phyloP scores from a whole-genome alignment of 2,888 invertebrate genomes.

The Mantis religiosa region DNA sequence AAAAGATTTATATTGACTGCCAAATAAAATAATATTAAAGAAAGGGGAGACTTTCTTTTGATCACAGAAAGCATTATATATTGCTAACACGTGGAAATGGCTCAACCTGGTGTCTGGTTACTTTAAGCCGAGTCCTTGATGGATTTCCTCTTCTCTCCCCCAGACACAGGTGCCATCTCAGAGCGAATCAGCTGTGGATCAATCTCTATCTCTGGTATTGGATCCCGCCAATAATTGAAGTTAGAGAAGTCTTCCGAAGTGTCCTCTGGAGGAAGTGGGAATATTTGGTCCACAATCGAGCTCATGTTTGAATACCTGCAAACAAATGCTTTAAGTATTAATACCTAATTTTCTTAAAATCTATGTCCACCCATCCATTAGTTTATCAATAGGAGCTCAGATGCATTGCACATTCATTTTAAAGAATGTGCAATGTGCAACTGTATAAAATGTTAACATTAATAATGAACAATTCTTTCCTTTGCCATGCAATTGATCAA shows the following conservation, averaged over 20 bases:
- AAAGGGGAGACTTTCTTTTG: neutral
- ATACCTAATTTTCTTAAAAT: too few relatives aligned
- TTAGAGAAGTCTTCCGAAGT: constrained; percentile 71
- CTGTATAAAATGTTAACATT: too few relatives aligned
- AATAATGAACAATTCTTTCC: too few relatives aligned
- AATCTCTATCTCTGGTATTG: constrained; percentile 57
- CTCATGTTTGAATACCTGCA: constrained; percentile 90
- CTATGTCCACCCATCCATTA: too few relatives aligned
- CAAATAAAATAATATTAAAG: neutral
- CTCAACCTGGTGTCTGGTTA: neutral
- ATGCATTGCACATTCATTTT: too few relatives aligned
- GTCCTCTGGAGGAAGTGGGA: constrained; percentile 66
- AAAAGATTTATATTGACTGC: neutral
- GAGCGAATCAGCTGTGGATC: neutral
- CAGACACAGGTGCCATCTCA: neutral
- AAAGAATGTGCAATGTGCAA: too few relatives aligned
- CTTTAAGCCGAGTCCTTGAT: neutral
- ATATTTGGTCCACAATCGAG: constrained; percentile 92
- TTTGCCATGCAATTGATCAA: too few relatives aligned
- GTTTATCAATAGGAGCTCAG: too few relatives aligned
- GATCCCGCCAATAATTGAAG: constrained; percentile 91
- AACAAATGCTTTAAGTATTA: neutral
- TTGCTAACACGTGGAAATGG: neutral
- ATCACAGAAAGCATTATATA: neutral
- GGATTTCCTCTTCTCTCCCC: neutral